Base-by-base conservation (phyloP, 1,140 invertebrate species). In the Drosophila pectinifera region DNA sequence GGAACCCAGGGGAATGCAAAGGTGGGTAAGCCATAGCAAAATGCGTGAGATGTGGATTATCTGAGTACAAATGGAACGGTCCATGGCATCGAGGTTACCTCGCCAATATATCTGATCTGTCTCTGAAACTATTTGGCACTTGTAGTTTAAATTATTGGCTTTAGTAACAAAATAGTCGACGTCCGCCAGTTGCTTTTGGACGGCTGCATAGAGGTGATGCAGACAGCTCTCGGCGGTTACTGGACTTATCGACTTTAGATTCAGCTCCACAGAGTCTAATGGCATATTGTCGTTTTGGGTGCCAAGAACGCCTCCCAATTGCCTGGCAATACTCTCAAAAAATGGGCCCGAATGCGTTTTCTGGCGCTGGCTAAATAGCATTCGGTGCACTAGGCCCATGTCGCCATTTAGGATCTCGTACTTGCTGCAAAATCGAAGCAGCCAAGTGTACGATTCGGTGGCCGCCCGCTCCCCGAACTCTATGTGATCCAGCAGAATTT, bases 81-180 rank as follows among this genome's bases (percentile, higher is more conserved):
- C 82, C 72, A 89, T 63, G 1, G 78, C 53, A 59, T 84, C 83
- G 8, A 92, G 43, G 43, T 76, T 81, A 0, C 72, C 77, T 3
- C 88, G 79, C 69, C 78, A 89, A 39, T 83, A 81, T 10, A 80
- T 74, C 2, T 84, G 82, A 62, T 91, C 91, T 1, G 76, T 58
- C 28, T 92, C 91, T 3, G 89, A 38, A 22, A 91, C 73, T 43
- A 92, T 79, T 26, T 89, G 86, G 45, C 77, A 80, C 53, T 91
- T 91, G 46, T 79, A 91, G 34, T 57, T 78, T 8, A 83, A 58
- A 55, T 91, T 91, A 24, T 92, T 92, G 1, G 88, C 90, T 39
- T 92, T 92, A 4, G 61, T 48, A 2, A 92, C 73, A 42, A 92
- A 92, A 36, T 92, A 92, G 1, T 91, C 90, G 6, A 91, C 88